Base-by-base conservation (phyloP, 2,113 vertebrate genomes). In the Choloepus hoffmanni region DNA sequence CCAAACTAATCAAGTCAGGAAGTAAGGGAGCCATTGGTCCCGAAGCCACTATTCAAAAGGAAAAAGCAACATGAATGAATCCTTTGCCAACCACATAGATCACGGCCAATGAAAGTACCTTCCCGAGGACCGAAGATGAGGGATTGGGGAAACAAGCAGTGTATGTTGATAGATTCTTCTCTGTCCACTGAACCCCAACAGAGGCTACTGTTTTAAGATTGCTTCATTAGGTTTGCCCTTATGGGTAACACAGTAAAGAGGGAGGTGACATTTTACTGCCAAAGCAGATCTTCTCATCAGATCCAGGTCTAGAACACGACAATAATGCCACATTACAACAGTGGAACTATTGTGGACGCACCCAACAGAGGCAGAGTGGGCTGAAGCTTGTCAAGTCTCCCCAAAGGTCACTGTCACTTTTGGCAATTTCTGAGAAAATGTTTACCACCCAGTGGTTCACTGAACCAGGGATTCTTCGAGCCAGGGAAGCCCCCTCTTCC, bases 221-320 rank as follows among this genome's bases (percentile, higher is more conserved):
- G 55, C 2, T 40, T 18, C 70, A 53, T 76, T 67, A 50, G 14
- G 36, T 63, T 16, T 82, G 30, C 19, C 43, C 36, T 70, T 5
- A 74, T 12, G 58, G 68, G 55, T 3, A 50, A 72, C 72, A 92
- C 1, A 68, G 76, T 30, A 78, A 65, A 62, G 4, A 77, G 26
- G 24, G 40, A 40, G 15, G 55, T 19, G 6, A 0, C 33, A 2
- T 78, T 68, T 88, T 24, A 74, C 43, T 87, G 36, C 55, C 92
- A 85, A 67, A 85, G 89, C 18, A 87, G 43, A 53, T 92, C 81
- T 93, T 62, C 33, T 89, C 53, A 21, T 55, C n/a, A 86, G 53
- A 55, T 50, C 68, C 9, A 19, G 43, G 11, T n/a, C 26, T 81
- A 65, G 53, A 96, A 79, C 55, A 23, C 84, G 18, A 90, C 50